Percentiles rank a stretch among this genome's conserved stretches.
Conservation (phyloP, 2,888 invertebrate genomes). For the Lasiommata megera region DNA sequence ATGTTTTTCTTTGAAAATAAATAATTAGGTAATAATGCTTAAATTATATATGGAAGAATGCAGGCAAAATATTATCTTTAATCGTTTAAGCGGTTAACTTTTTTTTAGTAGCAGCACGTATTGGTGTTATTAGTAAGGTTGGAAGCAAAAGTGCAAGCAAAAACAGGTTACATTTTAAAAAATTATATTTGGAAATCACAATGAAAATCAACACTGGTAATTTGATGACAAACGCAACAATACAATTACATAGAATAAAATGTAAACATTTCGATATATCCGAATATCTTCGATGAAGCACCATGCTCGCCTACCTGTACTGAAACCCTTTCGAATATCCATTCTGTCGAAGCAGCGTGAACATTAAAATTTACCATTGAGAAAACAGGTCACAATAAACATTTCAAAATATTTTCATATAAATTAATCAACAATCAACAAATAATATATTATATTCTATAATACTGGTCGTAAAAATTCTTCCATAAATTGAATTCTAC, state of each 20-base stretch:
- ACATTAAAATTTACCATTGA: conserved; percentile 46
- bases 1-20: too few relatives aligned
- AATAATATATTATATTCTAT: conserved; percentile 54
- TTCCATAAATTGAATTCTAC: background rate
- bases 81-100: background rate
- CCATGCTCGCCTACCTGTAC: conserved; percentile 62
- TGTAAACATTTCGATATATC: conserved; percentile 34
- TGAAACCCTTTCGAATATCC: conserved; percentile 72
- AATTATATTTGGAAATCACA: conserved; percentile 68
- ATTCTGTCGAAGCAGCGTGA: conserved; percentile 73
- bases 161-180: conserved; percentile 51
- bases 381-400: conserved; percentile 55
- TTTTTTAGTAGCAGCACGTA: background rate
- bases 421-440: conserved; percentile 60
- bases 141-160: conserved; percentile 59
- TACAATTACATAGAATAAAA: conserved; percentile 36
- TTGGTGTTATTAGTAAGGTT: conserved; percentile 38
- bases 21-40: too few relatives aligned
- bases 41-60: too few relatives aligned
- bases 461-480: conserved; percentile 50
- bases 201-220: conserved; percentile 60
- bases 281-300: conserved; percentile 30
- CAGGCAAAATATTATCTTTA: too few relatives aligned
- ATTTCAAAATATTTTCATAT: conserved; percentile 59
- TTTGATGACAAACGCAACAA: conserved; percentile 58